These are phyloP conservation scores for Tenthredo distinguenda DNA, from an alignment of 2,888 invertebrate species.

Conservation along the genomic window DNA sequence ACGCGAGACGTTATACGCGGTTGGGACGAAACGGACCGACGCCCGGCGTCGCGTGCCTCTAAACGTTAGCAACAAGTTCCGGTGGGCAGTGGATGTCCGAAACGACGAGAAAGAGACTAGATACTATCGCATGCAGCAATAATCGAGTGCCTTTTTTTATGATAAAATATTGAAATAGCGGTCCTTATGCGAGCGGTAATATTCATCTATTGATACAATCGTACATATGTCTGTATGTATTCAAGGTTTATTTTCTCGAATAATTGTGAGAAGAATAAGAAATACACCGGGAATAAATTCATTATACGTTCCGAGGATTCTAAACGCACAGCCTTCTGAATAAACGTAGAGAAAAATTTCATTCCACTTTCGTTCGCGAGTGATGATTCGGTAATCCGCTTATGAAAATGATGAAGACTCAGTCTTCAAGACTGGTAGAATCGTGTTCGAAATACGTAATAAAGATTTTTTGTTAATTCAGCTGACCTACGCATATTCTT, in stretches of 20 bases:
- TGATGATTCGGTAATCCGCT: background rate
- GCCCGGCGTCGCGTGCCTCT: conserved; percentile 26
- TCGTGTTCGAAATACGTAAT: background rate
- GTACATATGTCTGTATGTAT: background rate
- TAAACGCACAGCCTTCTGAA: background rate
- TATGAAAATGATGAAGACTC: background rate
- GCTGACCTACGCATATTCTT: background rate
- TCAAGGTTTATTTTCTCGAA: background rate
- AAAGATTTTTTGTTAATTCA: background rate
- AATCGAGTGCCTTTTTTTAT: conserved; percentile 7
- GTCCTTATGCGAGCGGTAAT: background rate
- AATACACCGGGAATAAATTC: background rate
- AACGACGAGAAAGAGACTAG: background rate
- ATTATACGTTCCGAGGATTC: background rate
- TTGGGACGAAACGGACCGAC: background rate
- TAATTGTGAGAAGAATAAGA: background rate
- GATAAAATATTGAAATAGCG: background rate
- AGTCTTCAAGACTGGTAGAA: background rate
- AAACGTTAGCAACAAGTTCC: conserved; percentile 47
- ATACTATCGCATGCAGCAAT: background rate
- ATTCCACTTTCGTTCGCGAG: background rate
- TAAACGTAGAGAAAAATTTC: background rate
- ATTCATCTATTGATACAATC: background rate
- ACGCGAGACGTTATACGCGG: background rate
- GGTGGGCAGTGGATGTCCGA: conserved; percentile 13